phyloP scores from a whole-genome alignment of 1,140 invertebrate species.

The Eupeodes corollae region DNA sequence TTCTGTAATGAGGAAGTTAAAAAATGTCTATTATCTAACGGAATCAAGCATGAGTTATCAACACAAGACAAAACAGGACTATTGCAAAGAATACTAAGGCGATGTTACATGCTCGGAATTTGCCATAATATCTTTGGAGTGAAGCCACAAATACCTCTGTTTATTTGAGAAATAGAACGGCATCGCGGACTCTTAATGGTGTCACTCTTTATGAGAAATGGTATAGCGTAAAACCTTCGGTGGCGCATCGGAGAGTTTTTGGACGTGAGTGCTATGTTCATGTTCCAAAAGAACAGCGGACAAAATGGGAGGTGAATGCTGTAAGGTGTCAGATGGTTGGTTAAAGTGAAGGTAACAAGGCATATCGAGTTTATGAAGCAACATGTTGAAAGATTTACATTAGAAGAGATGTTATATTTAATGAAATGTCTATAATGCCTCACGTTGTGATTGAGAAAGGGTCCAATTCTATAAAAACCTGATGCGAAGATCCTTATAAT shows the following conservation, averaged over 20 bases:
- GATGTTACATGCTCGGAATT: not conserved
- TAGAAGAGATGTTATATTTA: too few species aligned
- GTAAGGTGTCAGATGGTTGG: too few species aligned
- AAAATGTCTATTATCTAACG: not conserved
- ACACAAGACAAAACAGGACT: slow-evolving; percentile 6
- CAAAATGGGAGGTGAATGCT: too few species aligned
- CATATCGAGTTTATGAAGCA: too few species aligned
- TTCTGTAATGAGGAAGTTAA: not conserved
- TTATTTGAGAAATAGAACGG: too few species aligned
- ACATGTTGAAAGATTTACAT: too few species aligned
- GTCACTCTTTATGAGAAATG: not conserved
- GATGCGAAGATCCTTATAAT: too few species aligned
- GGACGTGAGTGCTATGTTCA: not conserved
- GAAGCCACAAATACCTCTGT: slow-evolving; percentile 34
- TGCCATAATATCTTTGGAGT: slow-evolving; percentile 22
- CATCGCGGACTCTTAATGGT: not conserved
- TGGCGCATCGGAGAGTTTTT: too few species aligned
- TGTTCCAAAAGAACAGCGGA: not conserved
- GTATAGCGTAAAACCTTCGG: not conserved
- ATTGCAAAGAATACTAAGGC: slow-evolving; percentile 9
- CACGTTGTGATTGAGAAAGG: too few species aligned
- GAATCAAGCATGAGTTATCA: not conserved
- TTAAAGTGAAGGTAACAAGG: too few species aligned
- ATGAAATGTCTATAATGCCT: too few species aligned
- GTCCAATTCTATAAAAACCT: too few species aligned